Percentiles rank a stretch among this genome's conserved stretches.
phyloP scores from a whole-genome alignment of 2,888 invertebrate species.

The Spilarctia lutea region DNA sequence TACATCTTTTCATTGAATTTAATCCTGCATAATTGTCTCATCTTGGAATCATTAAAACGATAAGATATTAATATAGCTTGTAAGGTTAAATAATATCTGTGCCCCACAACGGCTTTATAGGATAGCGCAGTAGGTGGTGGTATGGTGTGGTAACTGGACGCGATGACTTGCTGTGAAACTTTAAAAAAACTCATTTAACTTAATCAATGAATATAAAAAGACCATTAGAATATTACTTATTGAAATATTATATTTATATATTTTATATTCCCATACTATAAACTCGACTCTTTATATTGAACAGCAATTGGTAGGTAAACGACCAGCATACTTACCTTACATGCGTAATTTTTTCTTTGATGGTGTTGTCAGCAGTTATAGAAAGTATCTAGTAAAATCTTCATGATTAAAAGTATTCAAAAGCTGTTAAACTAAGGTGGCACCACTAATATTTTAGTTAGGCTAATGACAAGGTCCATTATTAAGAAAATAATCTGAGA shows the following conservation, averaged over 20 bases:
- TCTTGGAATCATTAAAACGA: slow-evolving; percentile 1
- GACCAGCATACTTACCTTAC: neutral
- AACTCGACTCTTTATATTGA: neutral
- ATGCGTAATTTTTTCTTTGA: neutral
- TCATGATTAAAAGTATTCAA: neutral
- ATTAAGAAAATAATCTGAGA: neutral
- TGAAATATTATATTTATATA: slow-evolving; percentile 5
- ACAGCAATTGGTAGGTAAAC: neutral
- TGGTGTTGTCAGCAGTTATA: neutral
- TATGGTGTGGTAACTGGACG: slow-evolving; percentile 1
- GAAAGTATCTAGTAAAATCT: neutral
- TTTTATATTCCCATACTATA: neutral
- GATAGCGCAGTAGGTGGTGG: slow-evolving; percentile 14
- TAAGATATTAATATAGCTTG: slow-evolving; percentile 6
- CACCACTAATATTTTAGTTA: neutral
- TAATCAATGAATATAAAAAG: slow-evolving; percentile 12
- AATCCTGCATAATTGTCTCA: neutral
- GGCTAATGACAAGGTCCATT: neutral
- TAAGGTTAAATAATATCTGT: slow-evolving; percentile 12
- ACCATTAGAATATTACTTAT: slow-evolving; percentile 9
- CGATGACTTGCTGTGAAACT: slow-evolving; percentile 11
- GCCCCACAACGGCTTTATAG: slow-evolving; percentile 13
- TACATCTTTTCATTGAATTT: neutral
- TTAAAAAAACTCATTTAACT: slow-evolving; percentile 16
- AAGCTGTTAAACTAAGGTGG: neutral